A percentile compares a stretch with the other conserved stretches of the same genome.
These are phyloP conservation scores for Pygocentrus nattereri DNA, from an alignment of 2,797 vertebrate species.

Conservation along the genomic window DNA sequence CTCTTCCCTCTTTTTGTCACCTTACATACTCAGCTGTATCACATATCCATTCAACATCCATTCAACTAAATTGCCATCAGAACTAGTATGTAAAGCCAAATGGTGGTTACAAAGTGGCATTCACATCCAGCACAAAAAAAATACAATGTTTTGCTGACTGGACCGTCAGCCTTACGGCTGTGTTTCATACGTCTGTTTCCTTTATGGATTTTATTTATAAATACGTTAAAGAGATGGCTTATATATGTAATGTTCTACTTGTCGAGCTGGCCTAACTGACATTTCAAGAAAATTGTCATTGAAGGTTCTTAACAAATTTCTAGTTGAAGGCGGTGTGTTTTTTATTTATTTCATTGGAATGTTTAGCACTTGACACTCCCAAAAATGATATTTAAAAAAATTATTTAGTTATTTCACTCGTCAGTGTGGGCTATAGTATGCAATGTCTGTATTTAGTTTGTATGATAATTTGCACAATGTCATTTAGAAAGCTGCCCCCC, in stretches of 20 bases:
- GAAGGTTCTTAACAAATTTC: constrained; percentile 21
- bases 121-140: constrained; percentile 75
- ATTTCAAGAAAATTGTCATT: neutral
- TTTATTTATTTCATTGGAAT: constrained; percentile 39
- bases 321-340: constrained; percentile 26
- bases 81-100: constrained; percentile 75
- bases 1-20: neutral
- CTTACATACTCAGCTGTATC: constrained; percentile 51
- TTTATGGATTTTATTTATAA: constrained; percentile 75
- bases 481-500: constrained; percentile 84
- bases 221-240: constrained; percentile 70
- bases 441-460: constrained; percentile 86
- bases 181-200: constrained; percentile 64
- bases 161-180: constrained; percentile 75
- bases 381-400: constrained; percentile 68
- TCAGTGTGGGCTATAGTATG: constrained; percentile 80
- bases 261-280: constrained; percentile 69
- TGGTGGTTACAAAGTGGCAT: constrained; percentile 62
- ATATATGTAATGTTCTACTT: constrained; percentile 80
- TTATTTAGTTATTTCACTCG: constrained; percentile 71
- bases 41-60: constrained; percentile 45
- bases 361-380: constrained; percentile 70
- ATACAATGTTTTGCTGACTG: constrained; percentile 34
- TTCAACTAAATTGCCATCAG: constrained; percentile 75
- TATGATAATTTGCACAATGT: constrained; percentile 86